These are phyloP conservation scores for Drosophila fuyamai DNA, from an alignment of 1,140 invertebrate genomes.

Conservation along the genomic window DNA sequence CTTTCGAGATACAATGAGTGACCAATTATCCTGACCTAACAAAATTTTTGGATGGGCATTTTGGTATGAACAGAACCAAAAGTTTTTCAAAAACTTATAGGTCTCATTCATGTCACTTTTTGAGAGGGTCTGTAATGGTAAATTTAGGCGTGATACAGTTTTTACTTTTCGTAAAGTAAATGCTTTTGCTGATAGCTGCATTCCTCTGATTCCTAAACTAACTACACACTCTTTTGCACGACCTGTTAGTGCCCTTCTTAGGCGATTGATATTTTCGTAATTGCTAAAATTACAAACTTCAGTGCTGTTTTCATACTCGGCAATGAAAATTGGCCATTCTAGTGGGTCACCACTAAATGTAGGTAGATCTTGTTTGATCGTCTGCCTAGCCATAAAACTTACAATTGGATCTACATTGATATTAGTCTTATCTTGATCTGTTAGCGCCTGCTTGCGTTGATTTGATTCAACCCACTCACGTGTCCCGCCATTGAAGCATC, in stretches of 20 bases:
- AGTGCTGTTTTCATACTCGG: conserved; percentile 6
- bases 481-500: not conserved
- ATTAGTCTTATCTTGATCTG: not conserved
- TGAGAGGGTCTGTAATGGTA: conserved; percentile 2
- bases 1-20: no score
- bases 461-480: conserved; percentile 3
- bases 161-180: conserved; percentile 16
- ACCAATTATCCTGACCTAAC: no score
- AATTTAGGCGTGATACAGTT: conserved; percentile 2
- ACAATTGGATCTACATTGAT: not conserved
- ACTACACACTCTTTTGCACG: not conserved
- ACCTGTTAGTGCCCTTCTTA: conserved; percentile 7
- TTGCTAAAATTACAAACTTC: conserved; percentile 1
- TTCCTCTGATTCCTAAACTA: conserved; percentile 11
- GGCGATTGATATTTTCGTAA: conserved; percentile 20
- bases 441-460: not conserved
- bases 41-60: no score
- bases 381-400: conserved; percentile 16
- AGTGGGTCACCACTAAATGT: conserved; percentile 17
- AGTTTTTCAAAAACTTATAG: conserved; percentile 2
- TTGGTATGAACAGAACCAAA: not conserved
- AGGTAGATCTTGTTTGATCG: conserved; percentile 15
- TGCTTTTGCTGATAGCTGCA: not conserved
- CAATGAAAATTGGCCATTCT: conserved; percentile 21
- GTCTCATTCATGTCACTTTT: not conserved